These are phyloP conservation scores for Anaspis maculata DNA, from an alignment of 2,888 invertebrate species.

Conservation along the genomic window DNA sequence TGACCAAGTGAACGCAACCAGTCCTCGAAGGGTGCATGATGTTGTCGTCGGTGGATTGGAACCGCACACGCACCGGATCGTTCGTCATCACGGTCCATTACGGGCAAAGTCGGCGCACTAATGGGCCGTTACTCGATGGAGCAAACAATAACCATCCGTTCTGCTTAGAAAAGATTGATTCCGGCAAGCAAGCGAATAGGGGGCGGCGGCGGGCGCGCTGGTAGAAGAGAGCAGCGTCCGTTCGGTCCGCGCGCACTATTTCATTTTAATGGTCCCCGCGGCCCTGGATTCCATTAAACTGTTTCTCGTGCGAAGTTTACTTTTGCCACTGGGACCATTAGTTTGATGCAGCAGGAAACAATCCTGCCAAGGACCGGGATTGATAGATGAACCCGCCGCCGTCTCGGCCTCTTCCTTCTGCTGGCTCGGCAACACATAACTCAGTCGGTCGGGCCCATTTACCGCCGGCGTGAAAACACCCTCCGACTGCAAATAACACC, in stretches of 20 bases:
- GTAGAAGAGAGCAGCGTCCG: conserved; percentile 21
- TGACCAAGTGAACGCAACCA: too few relatives aligned
- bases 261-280: conserved; percentile 52
- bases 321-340: conserved; percentile 45
- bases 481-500: conserved; percentile 2
- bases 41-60: too few relatives aligned
- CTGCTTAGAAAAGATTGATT: conserved; percentile 37
- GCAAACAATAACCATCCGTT: conserved; percentile 39
- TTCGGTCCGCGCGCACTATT: conserved; percentile 41
- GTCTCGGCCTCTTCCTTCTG: conserved; percentile 36
- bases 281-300: conserved; percentile 51
- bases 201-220: too few relatives aligned
- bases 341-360: conserved; percentile 46
- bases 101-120: conserved; percentile 30
- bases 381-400: conserved; percentile 36
- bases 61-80: conserved; percentile 5
- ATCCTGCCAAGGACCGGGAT: conserved; percentile 41
- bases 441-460: conserved; percentile 25
- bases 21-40: too few relatives aligned
- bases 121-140: conserved; percentile 28
- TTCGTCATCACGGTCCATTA: conserved; percentile 37
- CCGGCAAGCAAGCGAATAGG: conserved; percentile 18
- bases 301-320: conserved; percentile 45
- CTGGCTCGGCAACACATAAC: conserved; percentile 36
- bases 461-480: conserved; percentile 11